These are phyloP conservation scores for Lindbergichthys nudifrons DNA, from an alignment of 2,797 vertebrate genomes.

Conservation along the genomic window DNA sequence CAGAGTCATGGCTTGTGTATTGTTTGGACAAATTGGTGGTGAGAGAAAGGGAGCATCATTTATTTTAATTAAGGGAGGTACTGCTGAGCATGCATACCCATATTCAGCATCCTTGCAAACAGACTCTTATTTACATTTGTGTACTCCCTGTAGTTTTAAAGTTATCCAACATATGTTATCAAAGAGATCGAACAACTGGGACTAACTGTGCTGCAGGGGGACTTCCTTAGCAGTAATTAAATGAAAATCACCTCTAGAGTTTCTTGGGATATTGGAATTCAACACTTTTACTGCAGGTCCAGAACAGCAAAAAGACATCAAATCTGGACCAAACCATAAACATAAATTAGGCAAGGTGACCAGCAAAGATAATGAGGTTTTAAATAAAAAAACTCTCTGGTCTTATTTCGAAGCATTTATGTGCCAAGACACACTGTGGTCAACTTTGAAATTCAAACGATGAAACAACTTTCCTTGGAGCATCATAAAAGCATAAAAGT, in stretches of 20 bases:
- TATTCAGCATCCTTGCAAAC: slow-evolving; percentile 12
- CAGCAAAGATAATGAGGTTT: slow-evolving; percentile 7
- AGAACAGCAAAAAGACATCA: neutral
- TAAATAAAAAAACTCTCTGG: neutral
- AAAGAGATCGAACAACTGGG: neutral
- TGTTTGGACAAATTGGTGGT: slow-evolving; percentile 15
- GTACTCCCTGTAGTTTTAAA: neutral
- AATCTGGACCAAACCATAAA: neutral
- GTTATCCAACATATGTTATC: neutral
- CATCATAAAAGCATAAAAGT: neutral
- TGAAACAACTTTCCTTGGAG: slow-evolving; percentile 8
- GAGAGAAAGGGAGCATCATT: slow-evolving; percentile 16
- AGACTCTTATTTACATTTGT: slow-evolving; percentile 29
- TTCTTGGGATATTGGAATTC: slow-evolving; percentile 9
- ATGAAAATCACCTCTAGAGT: neutral
- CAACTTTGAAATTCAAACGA: slow-evolving; percentile 30
- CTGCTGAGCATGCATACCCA: slow-evolving; percentile 29
- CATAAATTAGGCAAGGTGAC: neutral
- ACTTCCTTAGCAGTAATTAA: slow-evolving; percentile 6
- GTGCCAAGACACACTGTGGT: neutral
- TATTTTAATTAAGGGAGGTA: slow-evolving; percentile 9
- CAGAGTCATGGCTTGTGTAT: neutral
- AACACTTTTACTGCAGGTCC: neutral
- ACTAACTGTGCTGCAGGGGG: slow-evolving; percentile 5
- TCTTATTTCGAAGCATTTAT: neutral